Evolutionary conservation across 2,797 vertebrate genomes (phyloP).

Genomic region (Rhinella marina): DNA sequence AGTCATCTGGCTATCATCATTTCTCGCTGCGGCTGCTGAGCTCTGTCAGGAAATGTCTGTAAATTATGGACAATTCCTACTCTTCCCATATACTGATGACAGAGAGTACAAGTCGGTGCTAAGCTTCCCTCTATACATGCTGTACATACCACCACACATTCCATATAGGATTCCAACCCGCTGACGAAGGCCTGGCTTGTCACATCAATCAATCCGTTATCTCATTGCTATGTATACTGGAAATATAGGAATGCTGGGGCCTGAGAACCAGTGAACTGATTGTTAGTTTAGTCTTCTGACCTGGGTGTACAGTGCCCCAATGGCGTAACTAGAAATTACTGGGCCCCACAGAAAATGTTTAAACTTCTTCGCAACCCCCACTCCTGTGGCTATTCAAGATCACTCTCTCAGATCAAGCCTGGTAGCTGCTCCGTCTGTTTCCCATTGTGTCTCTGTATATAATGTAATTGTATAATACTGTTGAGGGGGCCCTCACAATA

Average conservation of each 20-base stretch:
- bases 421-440: no score
- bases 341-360: no score
- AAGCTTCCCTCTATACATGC: constrained; percentile 1
- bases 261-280: neutral
- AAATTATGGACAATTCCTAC: constrained; percentile 7
- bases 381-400: no score
- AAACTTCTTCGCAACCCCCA: no score
- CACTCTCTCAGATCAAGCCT: no score
- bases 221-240: neutral
- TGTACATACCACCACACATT: constrained; percentile 11
- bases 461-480: no score
- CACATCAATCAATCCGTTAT: neutral
- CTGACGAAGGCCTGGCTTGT: neutral
- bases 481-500: no score
- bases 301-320: neutral
- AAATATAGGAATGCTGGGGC: neutral
- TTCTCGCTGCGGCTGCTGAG: neutral
- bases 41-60: neutral
- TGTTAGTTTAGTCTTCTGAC: neutral
- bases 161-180: neutral
- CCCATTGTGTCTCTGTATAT: no score
- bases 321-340: no score
- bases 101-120: constrained; percentile 12
- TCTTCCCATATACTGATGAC: constrained; percentile 9
- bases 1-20: constrained; percentile 30